phyloP scores from a whole-genome alignment of 2,888 invertebrate genomes.

The Metacarcinus magister region DNA sequence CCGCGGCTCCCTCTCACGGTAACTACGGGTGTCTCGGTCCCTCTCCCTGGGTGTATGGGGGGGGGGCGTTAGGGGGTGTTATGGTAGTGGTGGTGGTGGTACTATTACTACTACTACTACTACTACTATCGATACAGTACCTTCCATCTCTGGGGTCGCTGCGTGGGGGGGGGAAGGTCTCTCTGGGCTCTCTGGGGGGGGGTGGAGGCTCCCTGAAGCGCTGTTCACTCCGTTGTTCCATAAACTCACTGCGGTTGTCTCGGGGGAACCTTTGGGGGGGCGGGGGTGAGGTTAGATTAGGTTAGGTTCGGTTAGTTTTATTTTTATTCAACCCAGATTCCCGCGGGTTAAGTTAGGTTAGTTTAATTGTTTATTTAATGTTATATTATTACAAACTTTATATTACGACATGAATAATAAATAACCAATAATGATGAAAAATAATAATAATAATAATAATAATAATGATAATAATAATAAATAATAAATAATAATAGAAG shows the following conservation, averaged over 20 bases:
- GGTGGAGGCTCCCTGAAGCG: slow-evolving; percentile 74
- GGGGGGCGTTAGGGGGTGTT: background rate
- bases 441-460: too few species aligned
- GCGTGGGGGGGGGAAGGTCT: slow-evolving; percentile 51
- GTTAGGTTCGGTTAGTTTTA: too few species aligned
- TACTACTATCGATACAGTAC: background rate
- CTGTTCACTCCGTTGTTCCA: slow-evolving; percentile 81
- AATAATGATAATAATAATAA: too few species aligned
- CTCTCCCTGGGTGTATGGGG: slow-evolving; percentile 45
- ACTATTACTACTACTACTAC: background rate
- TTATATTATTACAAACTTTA: too few species aligned
- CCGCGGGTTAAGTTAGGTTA: too few species aligned
- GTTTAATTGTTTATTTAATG: too few species aligned
- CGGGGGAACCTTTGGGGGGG: slow-evolving; percentile 62
- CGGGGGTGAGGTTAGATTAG: background rate
- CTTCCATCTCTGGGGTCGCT: slow-evolving; percentile 70
- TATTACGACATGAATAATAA: too few species aligned
- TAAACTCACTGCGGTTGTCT: slow-evolving; percentile 83
- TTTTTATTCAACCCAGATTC: too few species aligned
- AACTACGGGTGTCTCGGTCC: slow-evolving; percentile 76
- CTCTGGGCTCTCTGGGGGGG: slow-evolving; percentile 5
- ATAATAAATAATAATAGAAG: too few species aligned
- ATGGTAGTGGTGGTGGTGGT: background rate
- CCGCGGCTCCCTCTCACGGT: slow-evolving; percentile 83
- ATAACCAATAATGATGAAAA: too few species aligned